Conservation (phyloP, 2,797 vertebrate species). For the Harpagifer antarcticus region DNA sequence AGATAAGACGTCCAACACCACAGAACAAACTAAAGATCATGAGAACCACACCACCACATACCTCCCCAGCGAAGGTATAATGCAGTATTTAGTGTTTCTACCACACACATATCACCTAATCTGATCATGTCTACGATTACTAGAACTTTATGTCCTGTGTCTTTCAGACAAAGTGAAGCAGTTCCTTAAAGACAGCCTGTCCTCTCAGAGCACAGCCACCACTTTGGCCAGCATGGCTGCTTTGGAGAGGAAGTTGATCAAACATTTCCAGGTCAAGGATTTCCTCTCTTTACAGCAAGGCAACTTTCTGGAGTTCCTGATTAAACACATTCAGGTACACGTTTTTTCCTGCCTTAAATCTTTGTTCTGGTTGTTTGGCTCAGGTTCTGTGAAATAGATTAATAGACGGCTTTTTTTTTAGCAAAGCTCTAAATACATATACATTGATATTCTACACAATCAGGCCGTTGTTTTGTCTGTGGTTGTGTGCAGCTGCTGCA, state of each 20-base stretch:
- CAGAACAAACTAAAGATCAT: conserved; percentile 39
- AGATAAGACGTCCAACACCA: conserved; percentile 69
- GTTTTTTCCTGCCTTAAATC: neutral
- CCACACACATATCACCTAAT: no score
- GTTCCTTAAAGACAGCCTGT: conserved; percentile 76
- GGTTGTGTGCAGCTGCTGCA: conserved; percentile 76
- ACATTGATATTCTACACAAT: neutral
- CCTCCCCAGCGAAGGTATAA: conserved; percentile 82
- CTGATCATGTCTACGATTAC: neutral
- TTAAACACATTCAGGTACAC: conserved; percentile 81
- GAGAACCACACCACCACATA: conserved; percentile 36
- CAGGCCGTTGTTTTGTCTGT: neutral
- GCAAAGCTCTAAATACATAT: no score
- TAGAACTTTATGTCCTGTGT: conserved; percentile 27
- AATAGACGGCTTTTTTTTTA: no score
- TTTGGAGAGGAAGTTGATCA: conserved; percentile 81
- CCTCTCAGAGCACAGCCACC: conserved; percentile 60
- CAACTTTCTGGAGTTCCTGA: conserved; percentile 84
- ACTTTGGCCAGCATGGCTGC: conserved; percentile 74
- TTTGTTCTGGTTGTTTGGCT: neutral
- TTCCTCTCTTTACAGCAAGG: conserved; percentile 82
- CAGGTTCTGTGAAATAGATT: neutral
- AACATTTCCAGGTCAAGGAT: conserved; percentile 80
- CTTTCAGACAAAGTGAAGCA: conserved; percentile 79
- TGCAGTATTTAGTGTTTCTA: neutral